phyloP scores from a whole-genome alignment of 2,888 invertebrate species.

The Pseudococcus longispinus region DNA sequence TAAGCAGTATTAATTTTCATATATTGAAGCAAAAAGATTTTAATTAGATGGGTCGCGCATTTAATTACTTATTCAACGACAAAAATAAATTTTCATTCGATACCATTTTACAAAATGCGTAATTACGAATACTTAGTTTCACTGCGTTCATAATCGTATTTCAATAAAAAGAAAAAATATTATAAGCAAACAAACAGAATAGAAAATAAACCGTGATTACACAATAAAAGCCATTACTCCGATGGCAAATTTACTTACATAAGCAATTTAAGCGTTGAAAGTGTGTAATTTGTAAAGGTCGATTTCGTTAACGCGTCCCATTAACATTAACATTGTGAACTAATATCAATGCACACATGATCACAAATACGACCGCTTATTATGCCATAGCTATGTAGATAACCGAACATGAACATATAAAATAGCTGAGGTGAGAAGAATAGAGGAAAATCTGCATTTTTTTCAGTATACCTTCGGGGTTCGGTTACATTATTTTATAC shows the following conservation, averaged over 20 bases:
- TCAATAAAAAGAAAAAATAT: neutral
- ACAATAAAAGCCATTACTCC: slow-evolving; percentile 31
- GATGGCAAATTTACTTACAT: neutral
- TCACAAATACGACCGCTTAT: neutral
- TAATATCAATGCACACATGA: neutral
- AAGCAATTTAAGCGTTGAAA: slow-evolving; percentile 14
- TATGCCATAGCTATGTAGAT: neutral
- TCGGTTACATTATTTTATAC: neutral
- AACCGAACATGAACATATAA: neutral
- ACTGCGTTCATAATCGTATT: neutral
- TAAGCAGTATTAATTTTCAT: too few species aligned
- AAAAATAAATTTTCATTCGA: neutral
- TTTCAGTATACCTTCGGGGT: neutral
- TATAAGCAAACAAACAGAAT: neutral
- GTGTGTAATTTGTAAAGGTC: slow-evolving; percentile 2
- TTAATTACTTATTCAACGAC: neutral
- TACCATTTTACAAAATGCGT: neutral
- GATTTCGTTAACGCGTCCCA: neutral
- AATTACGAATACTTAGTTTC: neutral
- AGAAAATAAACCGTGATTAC: neutral
- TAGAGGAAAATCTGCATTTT: slow-evolving; percentile 13
- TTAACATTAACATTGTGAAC: neutral
- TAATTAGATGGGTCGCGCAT: too few species aligned
- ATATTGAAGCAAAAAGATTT: too few species aligned
- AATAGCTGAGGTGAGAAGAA: slow-evolving; percentile 26